Conservation (phyloP, 2,113 vertebrate species). For the Benitochromis conjunctus region DNA sequence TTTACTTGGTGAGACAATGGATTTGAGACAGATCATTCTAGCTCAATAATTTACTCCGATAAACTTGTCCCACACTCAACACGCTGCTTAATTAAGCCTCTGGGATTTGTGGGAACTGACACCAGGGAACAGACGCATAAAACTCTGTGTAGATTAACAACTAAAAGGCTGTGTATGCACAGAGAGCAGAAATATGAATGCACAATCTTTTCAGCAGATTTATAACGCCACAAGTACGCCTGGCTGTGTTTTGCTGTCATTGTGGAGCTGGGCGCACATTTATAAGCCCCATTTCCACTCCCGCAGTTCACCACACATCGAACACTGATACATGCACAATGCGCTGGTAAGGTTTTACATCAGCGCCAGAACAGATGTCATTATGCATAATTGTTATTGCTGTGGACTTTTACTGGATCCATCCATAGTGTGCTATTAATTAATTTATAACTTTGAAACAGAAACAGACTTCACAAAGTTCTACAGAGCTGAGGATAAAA, state of each 20-base stretch:
- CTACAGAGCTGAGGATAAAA: neutral
- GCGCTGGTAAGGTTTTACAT: neutral
- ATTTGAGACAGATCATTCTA: constrained; percentile 27
- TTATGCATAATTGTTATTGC: neutral
- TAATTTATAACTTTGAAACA: neutral
- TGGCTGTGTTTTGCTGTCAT: neutral
- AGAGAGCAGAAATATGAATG: neutral
- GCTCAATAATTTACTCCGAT: constrained; percentile 44
- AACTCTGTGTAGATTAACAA: neutral
- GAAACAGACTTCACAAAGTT: neutral
- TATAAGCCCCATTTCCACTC: neutral
- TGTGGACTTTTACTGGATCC: neutral
- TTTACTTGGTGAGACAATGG: constrained; percentile 27
- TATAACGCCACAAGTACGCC: neutral
- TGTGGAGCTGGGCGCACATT: neutral
- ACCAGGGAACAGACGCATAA: neutral
- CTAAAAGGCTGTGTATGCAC: neutral
- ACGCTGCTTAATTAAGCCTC: constrained; percentile 48
- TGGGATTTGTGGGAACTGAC: constrained; percentile 34
- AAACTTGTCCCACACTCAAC: constrained; percentile 41
- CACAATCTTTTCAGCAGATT: neutral
- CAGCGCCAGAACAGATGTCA: neutral
- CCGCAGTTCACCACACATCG: neutral
- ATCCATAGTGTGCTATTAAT: neutral
- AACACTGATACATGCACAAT: neutral